Base-by-base conservation (phyloP, 2,888 invertebrate species). In the Congeria kusceri region DNA sequence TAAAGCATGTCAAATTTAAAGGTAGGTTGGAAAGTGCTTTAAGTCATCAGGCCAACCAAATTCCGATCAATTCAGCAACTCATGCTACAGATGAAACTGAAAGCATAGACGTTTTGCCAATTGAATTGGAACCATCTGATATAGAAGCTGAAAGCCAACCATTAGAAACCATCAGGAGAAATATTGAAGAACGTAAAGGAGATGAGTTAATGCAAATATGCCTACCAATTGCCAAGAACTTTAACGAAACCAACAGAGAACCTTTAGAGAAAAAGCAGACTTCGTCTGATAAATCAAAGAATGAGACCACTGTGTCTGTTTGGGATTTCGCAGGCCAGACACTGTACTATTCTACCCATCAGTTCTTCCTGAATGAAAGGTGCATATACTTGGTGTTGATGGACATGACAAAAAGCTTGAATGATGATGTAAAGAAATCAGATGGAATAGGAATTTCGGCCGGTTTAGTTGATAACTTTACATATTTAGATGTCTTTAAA, bases 311-410 rank as follows among this genome's bases (percentile, higher is more conserved):
- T 27, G 71, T 81, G 1, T 77, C 81, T n/a, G 57, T 81, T 20
- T 81, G 81, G 81, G 81, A 81, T 49, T 77, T 77, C 49, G 77
- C 77, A 28, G 77, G 77, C 11, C 77, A 77, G 56, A 53, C 71
- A 49, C 56, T 77, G 39, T 77, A 81, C 63, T 81, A 81, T 61
- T 77, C 81, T 7, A 77, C 81, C 4, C 81, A 81, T 46, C 81
- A 81, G 56, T 77, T 81, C 59, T 81, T 81, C 63, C 69, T 81
- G 13, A 81, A 71, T 44, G 53, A 70, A n/a, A 57, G 77, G 20
- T 81, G 77, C 25, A 64, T 81, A 28, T 81, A 81, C 49, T 66
- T 81, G 5, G 61, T 81, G 1, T 44, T 74, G n/a, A 69, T 81
- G 73, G 61, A 81, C 63, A 65, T 81, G 28, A 77, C 67, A 56